Evolutionary conservation across 2,888 invertebrate species (phyloP).

Genomic region (Drosophila prostipennis): DNA sequence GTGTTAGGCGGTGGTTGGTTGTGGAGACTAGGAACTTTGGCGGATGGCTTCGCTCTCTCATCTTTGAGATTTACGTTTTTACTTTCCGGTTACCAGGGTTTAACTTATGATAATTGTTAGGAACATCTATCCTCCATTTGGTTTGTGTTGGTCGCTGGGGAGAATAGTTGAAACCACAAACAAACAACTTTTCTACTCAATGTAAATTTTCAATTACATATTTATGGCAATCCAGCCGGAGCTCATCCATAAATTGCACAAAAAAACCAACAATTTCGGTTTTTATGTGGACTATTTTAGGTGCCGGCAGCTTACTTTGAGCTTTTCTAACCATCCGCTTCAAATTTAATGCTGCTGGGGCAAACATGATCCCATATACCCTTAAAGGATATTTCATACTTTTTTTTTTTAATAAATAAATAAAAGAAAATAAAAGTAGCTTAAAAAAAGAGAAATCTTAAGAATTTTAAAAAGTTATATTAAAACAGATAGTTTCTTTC

Average conservation of each 20-base stretch:
- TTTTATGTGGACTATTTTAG: constrained; percentile 3
- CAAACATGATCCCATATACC: constrained; percentile 2
- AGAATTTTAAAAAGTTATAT: no score
- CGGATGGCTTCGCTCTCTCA: constrained; percentile 7
- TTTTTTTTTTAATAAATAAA: no score
- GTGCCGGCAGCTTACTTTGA: background rate
- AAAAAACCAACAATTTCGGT: constrained; percentile 10
- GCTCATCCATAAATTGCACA: constrained; percentile 21
- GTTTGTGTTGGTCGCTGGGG: background rate
- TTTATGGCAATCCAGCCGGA: constrained; percentile 24
- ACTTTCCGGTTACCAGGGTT: constrained; percentile 24
- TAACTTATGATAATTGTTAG: constrained; percentile 21
- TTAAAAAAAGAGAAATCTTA: no score
- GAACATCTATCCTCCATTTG: background rate
- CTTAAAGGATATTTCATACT: background rate
- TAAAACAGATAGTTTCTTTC: no score
- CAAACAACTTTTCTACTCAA: background rate
- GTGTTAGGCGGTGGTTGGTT: constrained; percentile 20
- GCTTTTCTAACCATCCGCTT: background rate
- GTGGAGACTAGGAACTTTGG: constrained; percentile 8
- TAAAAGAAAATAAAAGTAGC: no score
- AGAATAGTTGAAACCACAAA: constrained; percentile 13
- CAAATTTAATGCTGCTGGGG: constrained; percentile 15
- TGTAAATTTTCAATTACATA: constrained; percentile 13
- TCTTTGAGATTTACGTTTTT: constrained; percentile 18